These are phyloP conservation scores for Drosophila kuntzei DNA, from an alignment of 2,888 invertebrate species.

Conservation along the genomic window DNA sequence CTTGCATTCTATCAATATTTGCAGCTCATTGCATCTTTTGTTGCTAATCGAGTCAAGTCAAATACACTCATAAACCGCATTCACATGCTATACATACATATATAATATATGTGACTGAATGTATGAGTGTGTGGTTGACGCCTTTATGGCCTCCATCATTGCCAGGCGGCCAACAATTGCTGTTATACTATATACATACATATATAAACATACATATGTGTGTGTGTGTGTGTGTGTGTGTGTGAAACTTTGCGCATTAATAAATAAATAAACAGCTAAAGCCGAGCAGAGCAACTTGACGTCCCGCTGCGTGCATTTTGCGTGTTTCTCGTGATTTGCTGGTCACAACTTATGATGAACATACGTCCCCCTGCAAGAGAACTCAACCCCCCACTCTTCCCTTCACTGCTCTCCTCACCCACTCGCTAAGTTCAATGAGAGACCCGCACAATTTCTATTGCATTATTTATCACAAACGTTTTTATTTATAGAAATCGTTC, in stretches of 20 bases:
- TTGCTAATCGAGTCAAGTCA: slow-evolving; percentile 43
- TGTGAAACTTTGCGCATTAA: slow-evolving; percentile 55
- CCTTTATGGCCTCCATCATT: slow-evolving; percentile 69
- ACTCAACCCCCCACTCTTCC: not conserved
- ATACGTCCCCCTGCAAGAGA: not conserved
- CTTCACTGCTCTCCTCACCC: not conserved
- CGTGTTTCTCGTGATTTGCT: slow-evolving; percentile 60
- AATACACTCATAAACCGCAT: slow-evolving; percentile 6
- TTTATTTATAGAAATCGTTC: slow-evolving; percentile 65
- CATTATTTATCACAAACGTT: slow-evolving; percentile 69
- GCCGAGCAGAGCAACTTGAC: slow-evolving; percentile 8
- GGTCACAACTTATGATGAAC: slow-evolving; percentile 57
- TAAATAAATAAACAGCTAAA: slow-evolving; percentile 64
- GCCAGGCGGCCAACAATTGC: slow-evolving; percentile 50
- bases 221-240: slow-evolving; percentile 9
- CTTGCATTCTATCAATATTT: slow-evolving; percentile 45
- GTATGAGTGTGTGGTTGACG: slow-evolving; percentile 27
- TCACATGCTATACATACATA: not conserved
- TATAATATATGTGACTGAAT: not conserved
- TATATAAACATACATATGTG: not conserved
- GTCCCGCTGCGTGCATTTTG: slow-evolving; percentile 59
- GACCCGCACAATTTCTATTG: slow-evolving; percentile 58
- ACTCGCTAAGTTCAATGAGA: slow-evolving; percentile 1
- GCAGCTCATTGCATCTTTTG: slow-evolving; percentile 55
- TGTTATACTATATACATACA: slow-evolving; percentile 19